Evolutionary conservation across 2,888 invertebrate species (phyloP).

Genomic region (Polyommatus iphigenia): DNA sequence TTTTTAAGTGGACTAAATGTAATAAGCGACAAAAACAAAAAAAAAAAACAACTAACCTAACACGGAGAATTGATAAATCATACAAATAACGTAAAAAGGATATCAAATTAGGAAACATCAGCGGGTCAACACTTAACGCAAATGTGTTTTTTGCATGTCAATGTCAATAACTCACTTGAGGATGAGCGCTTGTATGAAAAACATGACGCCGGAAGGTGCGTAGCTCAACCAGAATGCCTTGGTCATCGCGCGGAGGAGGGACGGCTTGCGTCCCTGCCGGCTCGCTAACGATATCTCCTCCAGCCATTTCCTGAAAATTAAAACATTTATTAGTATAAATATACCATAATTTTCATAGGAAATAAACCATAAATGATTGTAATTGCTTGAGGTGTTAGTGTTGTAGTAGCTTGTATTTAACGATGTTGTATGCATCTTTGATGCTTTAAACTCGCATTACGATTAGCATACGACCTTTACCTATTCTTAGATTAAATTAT

Average conservation of each 20-base stretch:
- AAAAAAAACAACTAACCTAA: background rate
- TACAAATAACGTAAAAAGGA: background rate
- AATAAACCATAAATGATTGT: background rate
- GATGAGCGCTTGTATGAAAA: slow-evolving; percentile 78
- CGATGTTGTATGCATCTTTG: background rate
- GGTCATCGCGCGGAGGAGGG: slow-evolving; percentile 82
- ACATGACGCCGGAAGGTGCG: slow-evolving; percentile 82
- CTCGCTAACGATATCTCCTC: slow-evolving; percentile 81
- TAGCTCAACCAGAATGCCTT: slow-evolving; percentile 85
- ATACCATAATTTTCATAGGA: background rate
- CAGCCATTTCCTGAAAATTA: slow-evolving; percentile 83
- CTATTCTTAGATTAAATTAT: too few species aligned
- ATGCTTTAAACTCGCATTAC: too few species aligned
- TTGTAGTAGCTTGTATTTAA: background rate
- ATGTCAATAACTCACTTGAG: slow-evolving; percentile 62
- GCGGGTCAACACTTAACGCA: background rate
- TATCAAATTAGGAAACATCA: slow-evolving; percentile 9
- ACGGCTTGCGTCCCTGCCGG: slow-evolving; percentile 80
- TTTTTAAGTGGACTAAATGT: too few species aligned
- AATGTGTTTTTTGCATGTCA: slow-evolving; percentile 27
- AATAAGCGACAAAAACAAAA: too few species aligned
- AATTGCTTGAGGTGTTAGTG: background rate
- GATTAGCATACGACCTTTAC: too few species aligned
- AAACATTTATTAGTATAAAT: slow-evolving; percentile 25
- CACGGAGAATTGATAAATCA: background rate